Percentiles rank a stretch among this genome's conserved stretches.
phyloP scores from a whole-genome alignment of 2,888 invertebrate genomes.

The Drosophila borealis region DNA sequence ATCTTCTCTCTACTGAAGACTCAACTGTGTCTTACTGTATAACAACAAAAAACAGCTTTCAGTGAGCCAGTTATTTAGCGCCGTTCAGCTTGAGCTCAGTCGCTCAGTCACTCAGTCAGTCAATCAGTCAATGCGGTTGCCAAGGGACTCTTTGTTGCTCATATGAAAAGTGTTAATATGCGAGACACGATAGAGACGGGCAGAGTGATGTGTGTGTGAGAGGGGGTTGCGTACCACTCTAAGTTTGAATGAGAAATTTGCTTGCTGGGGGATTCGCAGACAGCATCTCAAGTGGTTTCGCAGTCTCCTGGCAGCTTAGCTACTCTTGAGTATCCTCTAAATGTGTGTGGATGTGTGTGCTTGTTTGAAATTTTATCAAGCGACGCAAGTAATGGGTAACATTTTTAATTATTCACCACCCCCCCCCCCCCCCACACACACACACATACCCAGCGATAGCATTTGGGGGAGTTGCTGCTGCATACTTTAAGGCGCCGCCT shows the following conservation, averaged over 20 bases:
- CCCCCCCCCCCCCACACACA: constrained; percentile 7
- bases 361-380: constrained; percentile 77
- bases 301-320: constrained; percentile 53
- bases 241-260: constrained; percentile 24
- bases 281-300: constrained; percentile 80
- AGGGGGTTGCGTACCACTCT: background rate
- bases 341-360: constrained; percentile 28
- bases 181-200: constrained; percentile 38
- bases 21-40: background rate
- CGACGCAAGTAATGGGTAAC: constrained; percentile 76
- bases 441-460: constrained; percentile 5
- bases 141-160: constrained; percentile 62
- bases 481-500: constrained; percentile 48
- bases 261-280: constrained; percentile 42
- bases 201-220: background rate
- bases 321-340: constrained; percentile 32
- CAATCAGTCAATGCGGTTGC: constrained; percentile 73
- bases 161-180: constrained; percentile 76
- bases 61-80: background rate
- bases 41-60: constrained; percentile 10
- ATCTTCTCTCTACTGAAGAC: too few relatives aligned
- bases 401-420: constrained; percentile 78
- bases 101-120: constrained; percentile 26
- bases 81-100: constrained; percentile 16
- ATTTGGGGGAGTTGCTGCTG: constrained; percentile 24